Evolutionary conservation across 2,113 vertebrate species (phyloP).

Genomic region (Nycticorax nycticorax): DNA sequence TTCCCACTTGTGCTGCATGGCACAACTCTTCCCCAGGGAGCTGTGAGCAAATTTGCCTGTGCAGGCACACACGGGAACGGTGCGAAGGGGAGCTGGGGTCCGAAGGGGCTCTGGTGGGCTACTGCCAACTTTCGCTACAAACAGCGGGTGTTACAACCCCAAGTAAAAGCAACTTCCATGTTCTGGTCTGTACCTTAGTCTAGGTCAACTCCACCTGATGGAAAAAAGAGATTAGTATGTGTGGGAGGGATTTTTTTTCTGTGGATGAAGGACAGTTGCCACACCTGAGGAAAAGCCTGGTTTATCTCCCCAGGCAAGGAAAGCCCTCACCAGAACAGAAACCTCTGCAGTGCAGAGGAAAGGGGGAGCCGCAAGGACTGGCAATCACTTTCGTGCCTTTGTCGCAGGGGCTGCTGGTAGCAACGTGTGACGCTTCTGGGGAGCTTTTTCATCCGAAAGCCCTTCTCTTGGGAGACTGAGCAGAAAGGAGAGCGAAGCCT

Average conservation of each 20-base stretch:
- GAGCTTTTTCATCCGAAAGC: background rate
- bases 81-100: background rate
- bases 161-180: background rate
- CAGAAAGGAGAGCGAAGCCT: background rate
- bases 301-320: background rate
- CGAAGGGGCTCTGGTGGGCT: background rate
- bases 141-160: background rate
- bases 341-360: rapidly evolving
- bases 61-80: background rate
- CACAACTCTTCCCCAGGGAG: background rate
- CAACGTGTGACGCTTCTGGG: rapidly evolving
- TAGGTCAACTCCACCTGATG: background rate
- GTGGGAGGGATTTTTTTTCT: rapidly evolving
- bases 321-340: background rate
- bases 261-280: background rate
- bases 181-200: background rate
- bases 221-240: background rate
- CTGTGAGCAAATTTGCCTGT: background rate
- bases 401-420: background rate
- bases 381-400: background rate
- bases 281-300: background rate
- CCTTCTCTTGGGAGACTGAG: background rate
- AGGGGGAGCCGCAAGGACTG: background rate
- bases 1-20: background rate
- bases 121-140: background rate